Base-by-base conservation (phyloP, 2,797 vertebrate genomes). In the Astyanax mexicanus region DNA sequence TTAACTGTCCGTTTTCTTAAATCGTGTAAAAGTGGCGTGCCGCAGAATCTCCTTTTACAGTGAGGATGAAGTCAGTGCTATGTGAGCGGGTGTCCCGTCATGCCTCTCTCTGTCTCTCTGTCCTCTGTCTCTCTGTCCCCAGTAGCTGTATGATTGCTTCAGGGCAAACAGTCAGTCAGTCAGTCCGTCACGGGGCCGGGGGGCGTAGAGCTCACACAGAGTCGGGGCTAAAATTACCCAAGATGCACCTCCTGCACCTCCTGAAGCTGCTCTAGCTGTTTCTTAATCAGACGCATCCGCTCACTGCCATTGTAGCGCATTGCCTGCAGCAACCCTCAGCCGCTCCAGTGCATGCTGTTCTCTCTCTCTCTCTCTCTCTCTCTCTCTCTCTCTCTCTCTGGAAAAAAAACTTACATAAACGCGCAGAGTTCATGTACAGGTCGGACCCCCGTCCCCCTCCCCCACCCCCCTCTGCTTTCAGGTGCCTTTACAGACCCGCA, bases 251-350 rank as follows among this genome's bases (percentile, higher is more conserved):
- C 47, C 21, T 27, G 12, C 52, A 55, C 52, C 25, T 15, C 1
- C 13, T 27, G 2, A 29, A 55, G 52, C 11, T 55, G 52, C 13
- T 29, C 1, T 25, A 17, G 54, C 25, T 32, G 54, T 32, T 32
- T 32, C 5, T n/a, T 17, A 29, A 57, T 57, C 12, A 6, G 54
- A 57, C 54, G 25, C 72, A 74, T 47, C 64, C 21, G 29, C 6
- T 37, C 44, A 27, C 32, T 84, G 84, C 77, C 73, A 77, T 82
- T 90, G 79, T 84, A 85, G 85, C 91, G 92, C 89, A 85, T 89
- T 92, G 93, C 92, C 92, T 86, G 89, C 90, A 92, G 92, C 92
- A 92, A 92, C 90, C 65, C 89, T 91, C 91, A 92, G 91, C 90
- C 89, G 86, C 92, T 85, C 84, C 84, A 88, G 89, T 92, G 93